Evolutionary conservation across 2,888 invertebrate genomes (phyloP), one percentile per base, ranked within the genome.

Genomic region (Timema podura): DNA sequence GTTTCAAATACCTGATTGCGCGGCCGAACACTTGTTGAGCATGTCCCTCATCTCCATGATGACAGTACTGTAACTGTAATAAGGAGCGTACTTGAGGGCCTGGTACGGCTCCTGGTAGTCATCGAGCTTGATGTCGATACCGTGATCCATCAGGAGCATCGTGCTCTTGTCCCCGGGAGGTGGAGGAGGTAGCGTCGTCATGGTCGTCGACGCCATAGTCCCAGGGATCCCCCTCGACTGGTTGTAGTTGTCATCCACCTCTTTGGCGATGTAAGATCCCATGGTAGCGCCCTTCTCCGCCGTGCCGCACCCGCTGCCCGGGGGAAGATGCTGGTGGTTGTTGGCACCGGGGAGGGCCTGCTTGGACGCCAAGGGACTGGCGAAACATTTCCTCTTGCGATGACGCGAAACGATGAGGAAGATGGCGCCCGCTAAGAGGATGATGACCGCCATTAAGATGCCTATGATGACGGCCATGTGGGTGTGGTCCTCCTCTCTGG

Each of bases 41-140:
- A 88, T 87, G 81, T 90, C 88, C 80, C 89, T 87, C 89, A 90
- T 90, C 82, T 91, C 90, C 82, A 90, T 86, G 77, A 90, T 85
- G 65, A 90, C 89, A 47, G 90, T 88, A 80, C 89, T 90, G 82
- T 90, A 91, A 79, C 88, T 89, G 80, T 90, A 90, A 80, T 90
- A 91, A 5, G 91, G 91, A 13, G 90, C 88, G 78, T 89, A 90
- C 79, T 89, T 88, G 75, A 90, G 82, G 30, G 90, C 89, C 81
- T 91, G 91, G 80, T 91, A 91, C 57, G 91, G 91, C 82, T 91
- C 91, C 78, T 91, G 91, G 81, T 91, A 91, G 79, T 90, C 90
- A 77, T 89, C 89, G 64, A 89, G 86, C 79, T 88, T 87, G 75
- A 88, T 84, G 77, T 87, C 87, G 44, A 73, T 49, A 47, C 68